Evolutionary conservation across 2,888 invertebrate species (phyloP).

Genomic region (Nephrotoma guestfalica): DNA sequence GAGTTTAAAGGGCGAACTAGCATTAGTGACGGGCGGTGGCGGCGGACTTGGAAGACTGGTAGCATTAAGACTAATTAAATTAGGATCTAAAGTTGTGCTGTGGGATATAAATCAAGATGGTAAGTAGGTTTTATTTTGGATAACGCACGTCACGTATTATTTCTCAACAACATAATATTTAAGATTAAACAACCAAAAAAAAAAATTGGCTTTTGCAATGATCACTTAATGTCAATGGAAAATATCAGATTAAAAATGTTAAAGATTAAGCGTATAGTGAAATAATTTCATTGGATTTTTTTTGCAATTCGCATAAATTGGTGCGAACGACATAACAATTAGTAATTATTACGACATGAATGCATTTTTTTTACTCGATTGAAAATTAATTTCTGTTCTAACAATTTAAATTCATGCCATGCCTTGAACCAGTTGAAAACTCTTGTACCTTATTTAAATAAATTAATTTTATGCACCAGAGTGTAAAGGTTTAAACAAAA

Average conservation of each 20-base stretch:
- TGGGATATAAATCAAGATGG: slow-evolving; percentile 84
- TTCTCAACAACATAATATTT: background rate
- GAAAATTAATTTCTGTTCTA: too few relatives aligned
- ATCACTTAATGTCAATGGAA: background rate
- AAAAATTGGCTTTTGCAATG: background rate
- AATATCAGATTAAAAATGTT: background rate
- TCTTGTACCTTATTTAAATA: too few relatives aligned
- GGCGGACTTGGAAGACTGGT: slow-evolving; percentile 70
- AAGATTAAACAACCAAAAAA: background rate
- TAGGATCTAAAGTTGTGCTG: slow-evolving; percentile 65
- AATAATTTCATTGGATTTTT: too few relatives aligned
- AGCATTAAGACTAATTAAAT: slow-evolving; percentile 55
- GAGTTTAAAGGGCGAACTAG: slow-evolving; percentile 53
- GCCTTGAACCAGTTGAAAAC: too few relatives aligned
- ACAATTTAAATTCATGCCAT: too few relatives aligned
- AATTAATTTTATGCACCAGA: too few relatives aligned
- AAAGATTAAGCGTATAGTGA: too few relatives aligned
- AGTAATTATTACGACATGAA: too few relatives aligned
- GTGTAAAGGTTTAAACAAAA: too few relatives aligned
- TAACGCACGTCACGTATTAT: background rate
- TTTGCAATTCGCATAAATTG: too few relatives aligned
- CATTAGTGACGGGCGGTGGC: slow-evolving; percentile 80
- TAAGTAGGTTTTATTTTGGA: slow-evolving; percentile 21
- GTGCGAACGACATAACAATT: too few relatives aligned
- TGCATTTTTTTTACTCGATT: too few relatives aligned